These are phyloP conservation scores for Zophobas morio DNA, from an alignment of 1,140 invertebrate species.

Conservation along the genomic window DNA sequence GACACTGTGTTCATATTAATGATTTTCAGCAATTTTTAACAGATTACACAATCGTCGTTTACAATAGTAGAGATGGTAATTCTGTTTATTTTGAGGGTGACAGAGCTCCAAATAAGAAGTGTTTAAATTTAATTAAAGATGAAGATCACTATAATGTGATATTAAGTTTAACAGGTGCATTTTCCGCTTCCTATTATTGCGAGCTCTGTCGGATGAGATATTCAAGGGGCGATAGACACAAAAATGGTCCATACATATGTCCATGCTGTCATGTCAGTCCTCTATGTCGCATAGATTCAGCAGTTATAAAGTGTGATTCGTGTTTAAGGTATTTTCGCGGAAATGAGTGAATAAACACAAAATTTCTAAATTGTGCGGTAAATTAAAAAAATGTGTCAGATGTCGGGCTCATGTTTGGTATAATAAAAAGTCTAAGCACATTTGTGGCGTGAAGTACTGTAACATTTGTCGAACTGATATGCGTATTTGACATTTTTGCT, in stretches of 20 bases:
- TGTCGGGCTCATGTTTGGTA: conserved; percentile 1
- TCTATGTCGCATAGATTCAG: neutral
- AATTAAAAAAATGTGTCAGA: neutral
- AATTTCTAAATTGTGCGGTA: neutral
- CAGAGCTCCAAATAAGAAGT: neutral
- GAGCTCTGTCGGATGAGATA: neutral
- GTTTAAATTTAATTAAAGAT: conserved; percentile 21
- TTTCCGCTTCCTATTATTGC: conserved; percentile 1
- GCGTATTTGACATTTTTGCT: conserved; percentile 46
- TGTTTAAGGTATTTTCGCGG: neutral
- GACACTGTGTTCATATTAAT: neutral
- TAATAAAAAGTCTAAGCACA: conserved; percentile 20
- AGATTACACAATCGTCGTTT: conserved; percentile 9
- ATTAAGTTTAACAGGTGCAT: conserved; percentile 27
- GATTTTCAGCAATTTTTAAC: conserved; percentile 11
- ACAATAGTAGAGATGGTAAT: neutral
- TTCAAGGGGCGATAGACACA: neutral
- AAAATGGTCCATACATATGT: conserved; percentile 20
- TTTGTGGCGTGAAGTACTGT: conserved; percentile 42
- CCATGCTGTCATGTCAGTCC: conserved; percentile 1
- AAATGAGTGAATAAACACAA: neutral
- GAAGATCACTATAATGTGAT: neutral
- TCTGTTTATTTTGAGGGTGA: neutral
- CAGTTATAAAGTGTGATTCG: neutral
- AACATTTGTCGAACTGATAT: conserved; percentile 29